Evolutionary conservation across 2,113 vertebrate species (phyloP), one percentile per base, ranked within the genome.

Genomic region (Tragulus kanchil): DNA sequence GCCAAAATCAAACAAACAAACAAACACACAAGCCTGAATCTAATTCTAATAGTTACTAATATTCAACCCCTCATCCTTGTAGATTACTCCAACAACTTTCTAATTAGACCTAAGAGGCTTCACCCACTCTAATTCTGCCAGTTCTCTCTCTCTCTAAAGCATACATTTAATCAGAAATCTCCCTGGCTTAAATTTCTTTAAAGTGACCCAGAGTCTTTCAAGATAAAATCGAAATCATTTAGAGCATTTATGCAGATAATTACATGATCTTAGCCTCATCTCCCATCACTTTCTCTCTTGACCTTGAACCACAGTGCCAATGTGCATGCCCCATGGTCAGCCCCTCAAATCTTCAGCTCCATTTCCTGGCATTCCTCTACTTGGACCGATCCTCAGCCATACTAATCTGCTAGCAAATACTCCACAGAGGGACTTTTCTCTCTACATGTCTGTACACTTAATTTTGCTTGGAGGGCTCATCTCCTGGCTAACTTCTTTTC

Each of bases 141-240:
- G 15, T 54, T 17, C 45, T 19, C 6, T 83, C 6, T 83, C 5
- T 84, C 58, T 93, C n/a, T 85, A 94, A 91, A 67, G 54, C 8
- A 94, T 7, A 50, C 91, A 79, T 83, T 50, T 83, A 36, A 96
- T 79, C 17, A 91, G 86, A 84, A 25, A 16, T 52, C 62, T 67
- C 59, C n/a, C 61, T 65, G 17, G 59, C 21, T 85, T 69, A 95
- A 83, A 91, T 50, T 25, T 78, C 52, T 83, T 96, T 78, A 92
- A 82, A 83, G 62, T 65, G 61, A 87, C 10, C 71, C 26, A 62
- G 54, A 59, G n/a, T 52, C 59, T 85, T 89, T 14, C 36, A 91
- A 92, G n/a, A 59, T 79, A 93, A 93, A 84, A 84, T 19, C 1
- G 16, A 94, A 94, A 45, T 90, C 59, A 94, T 54, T 56, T 75